Conservation (phyloP, 1,140 invertebrate genomes). For the Drosophila burlai region DNA sequence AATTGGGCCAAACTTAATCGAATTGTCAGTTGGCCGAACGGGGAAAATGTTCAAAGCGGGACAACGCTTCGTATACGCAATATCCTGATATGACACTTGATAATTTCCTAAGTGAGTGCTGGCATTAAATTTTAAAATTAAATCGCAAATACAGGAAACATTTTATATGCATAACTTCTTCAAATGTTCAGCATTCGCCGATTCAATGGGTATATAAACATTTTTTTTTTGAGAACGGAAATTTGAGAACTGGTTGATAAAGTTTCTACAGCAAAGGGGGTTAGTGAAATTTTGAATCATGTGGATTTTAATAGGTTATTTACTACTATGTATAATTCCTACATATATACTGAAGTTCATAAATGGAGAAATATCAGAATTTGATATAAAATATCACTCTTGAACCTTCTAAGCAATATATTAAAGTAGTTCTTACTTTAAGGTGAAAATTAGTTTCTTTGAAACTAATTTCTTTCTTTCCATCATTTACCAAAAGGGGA, state of each 20-base stretch:
- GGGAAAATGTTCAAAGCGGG: conserved; percentile 21
- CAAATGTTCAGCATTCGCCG: not conserved
- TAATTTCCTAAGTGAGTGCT: conserved; percentile 4
- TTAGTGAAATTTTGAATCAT: not conserved
- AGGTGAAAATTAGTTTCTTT: too few species aligned
- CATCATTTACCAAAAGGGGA: not conserved
- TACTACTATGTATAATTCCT: not conserved
- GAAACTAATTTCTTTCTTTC: too few species aligned
- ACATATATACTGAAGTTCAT: too few species aligned
- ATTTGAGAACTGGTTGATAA: not conserved
- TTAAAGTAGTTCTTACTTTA: not conserved
- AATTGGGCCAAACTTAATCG: conserved; percentile 79
- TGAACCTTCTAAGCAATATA: too few species aligned
- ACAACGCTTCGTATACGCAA: conserved; percentile 50
- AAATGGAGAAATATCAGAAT: too few species aligned
- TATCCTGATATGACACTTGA: conserved; percentile 17
- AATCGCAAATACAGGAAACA: not conserved
- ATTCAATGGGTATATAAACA: conserved; percentile 16
- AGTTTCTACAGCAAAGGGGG: not conserved
- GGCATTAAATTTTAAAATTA: conserved; percentile 10
- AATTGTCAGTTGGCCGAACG: conserved; percentile 65
- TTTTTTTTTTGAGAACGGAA: conserved; percentile 3
- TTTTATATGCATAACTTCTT: not conserved
- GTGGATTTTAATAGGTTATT: not conserved
- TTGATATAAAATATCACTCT: too few species aligned